Evolutionary conservation across 2,113 vertebrate species (phyloP).

Genomic region (Empidonax alnorum): DNA sequence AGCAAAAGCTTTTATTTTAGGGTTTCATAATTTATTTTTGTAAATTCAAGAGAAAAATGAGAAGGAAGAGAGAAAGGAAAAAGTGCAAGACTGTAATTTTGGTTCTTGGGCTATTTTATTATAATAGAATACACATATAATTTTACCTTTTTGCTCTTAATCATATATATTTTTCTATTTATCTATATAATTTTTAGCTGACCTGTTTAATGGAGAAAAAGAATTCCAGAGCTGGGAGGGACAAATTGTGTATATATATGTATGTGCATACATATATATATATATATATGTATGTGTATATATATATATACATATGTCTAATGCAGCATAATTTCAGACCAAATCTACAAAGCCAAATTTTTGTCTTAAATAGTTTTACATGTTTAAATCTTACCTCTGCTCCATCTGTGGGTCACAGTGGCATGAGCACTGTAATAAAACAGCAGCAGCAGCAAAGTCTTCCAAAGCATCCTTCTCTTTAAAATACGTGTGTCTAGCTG

Average conservation of each 20-base stretch:
- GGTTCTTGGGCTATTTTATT: background rate
- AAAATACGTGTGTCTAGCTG: background rate
- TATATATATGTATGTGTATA: background rate
- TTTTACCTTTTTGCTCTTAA: background rate
- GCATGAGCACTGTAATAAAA: slow-evolving; percentile 69
- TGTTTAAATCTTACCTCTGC: slow-evolving; percentile 75
- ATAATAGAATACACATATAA: background rate
- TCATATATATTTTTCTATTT: background rate
- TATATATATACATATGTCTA: background rate
- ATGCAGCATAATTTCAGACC: background rate
- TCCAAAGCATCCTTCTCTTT: slow-evolving; percentile 72
- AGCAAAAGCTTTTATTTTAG: background rate
- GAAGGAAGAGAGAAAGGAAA: background rate
- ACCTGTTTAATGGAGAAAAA: background rate
- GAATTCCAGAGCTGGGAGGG: background rate
- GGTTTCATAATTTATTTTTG: background rate
- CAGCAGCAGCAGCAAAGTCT: slow-evolving; percentile 70
- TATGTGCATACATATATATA: background rate
- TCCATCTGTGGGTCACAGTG: slow-evolving; percentile 71
- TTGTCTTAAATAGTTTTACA: slow-evolving; percentile 15
- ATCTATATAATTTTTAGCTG: background rate
- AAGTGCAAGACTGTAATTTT: background rate
- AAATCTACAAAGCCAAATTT: background rate
- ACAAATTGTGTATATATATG: background rate
- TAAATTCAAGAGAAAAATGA: background rate